Percentiles rank a stretch among this genome's conserved stretches.
Evolutionary conservation across 2,888 invertebrate species (phyloP).

Genomic region (Papilio gigon): DNA sequence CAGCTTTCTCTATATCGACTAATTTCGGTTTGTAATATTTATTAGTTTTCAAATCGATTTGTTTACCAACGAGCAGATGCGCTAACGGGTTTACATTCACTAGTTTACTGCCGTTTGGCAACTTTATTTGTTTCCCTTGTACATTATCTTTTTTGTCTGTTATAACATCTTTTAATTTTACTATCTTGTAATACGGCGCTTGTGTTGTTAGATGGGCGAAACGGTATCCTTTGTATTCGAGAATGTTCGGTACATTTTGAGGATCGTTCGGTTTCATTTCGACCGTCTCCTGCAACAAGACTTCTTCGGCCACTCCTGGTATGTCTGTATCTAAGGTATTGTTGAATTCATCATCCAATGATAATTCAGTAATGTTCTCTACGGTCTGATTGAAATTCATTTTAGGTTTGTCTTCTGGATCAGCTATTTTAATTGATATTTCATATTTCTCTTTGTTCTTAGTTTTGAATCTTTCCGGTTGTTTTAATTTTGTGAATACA

Average conservation of each 20-base stretch:
- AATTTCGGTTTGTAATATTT: slow-evolving; percentile 61
- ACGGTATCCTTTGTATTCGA: slow-evolving; percentile 54
- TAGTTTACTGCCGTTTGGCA: slow-evolving; percentile 65
- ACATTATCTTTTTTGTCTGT: slow-evolving; percentile 31
- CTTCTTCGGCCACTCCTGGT: slow-evolving; percentile 71
- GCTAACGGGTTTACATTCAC: slow-evolving; percentile 69
- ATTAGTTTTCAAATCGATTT: slow-evolving; percentile 52
- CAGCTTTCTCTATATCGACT: slow-evolving; percentile 56
- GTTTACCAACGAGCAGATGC: slow-evolving; percentile 60
- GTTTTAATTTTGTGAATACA: slow-evolving; percentile 48
- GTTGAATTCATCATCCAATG: no score
- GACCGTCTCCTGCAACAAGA: slow-evolving; percentile 60
- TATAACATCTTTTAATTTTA: slow-evolving; percentile 61
- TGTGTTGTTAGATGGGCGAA: slow-evolving; percentile 65
- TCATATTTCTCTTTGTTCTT: slow-evolving; percentile 46
- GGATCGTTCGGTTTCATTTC: slow-evolving; percentile 46
- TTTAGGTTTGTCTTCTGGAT: slow-evolving; percentile 19
- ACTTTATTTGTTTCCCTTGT: slow-evolving; percentile 42
- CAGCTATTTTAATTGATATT: slow-evolving; percentile 55
- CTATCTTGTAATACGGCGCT: slow-evolving; percentile 72
- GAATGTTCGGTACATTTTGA: slow-evolving; percentile 57
- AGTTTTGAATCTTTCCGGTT: slow-evolving; percentile 61
- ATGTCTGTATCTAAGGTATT: slow-evolving; percentile 52
- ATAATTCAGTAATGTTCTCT: background rate
- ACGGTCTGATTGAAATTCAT: slow-evolving; percentile 38